Conservation (phyloP, 2,113 vertebrate species). For the Campylorhamphus procurvoides region DNA sequence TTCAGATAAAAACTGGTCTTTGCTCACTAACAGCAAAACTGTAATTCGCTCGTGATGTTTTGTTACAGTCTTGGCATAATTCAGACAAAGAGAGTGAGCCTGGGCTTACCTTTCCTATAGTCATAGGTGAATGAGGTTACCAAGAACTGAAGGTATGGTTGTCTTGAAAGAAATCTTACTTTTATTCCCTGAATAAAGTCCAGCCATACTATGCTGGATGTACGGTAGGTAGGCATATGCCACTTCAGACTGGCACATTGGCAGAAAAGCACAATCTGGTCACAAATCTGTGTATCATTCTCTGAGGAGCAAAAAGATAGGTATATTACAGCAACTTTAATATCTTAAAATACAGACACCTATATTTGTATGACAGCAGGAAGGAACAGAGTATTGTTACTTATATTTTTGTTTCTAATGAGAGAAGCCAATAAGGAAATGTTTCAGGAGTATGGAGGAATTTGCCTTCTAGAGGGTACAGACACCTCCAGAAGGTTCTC, state of each 20-base stretch:
- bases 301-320: neutral
- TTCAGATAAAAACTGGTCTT: neutral
- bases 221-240: neutral
- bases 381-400: neutral
- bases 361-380: neutral
- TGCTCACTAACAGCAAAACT: neutral
- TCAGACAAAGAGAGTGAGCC: neutral
- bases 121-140: neutral
- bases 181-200: neutral
- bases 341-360: neutral
- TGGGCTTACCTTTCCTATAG: neutral
- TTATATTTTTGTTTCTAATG: neutral
- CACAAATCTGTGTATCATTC: neutral
- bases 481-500: neutral
- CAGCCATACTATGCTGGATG: neutral
- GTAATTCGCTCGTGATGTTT: neutral
- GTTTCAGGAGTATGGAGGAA: neutral
- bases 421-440: neutral
- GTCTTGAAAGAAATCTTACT: neutral
- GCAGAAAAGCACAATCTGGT: neutral
- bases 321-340: neutral
- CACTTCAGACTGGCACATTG: neutral
- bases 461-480: neutral
- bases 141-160: neutral
- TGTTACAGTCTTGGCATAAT: neutral